Evolutionary conservation across 2,113 vertebrate genomes (phyloP).

Genomic region (Columba livia): DNA sequence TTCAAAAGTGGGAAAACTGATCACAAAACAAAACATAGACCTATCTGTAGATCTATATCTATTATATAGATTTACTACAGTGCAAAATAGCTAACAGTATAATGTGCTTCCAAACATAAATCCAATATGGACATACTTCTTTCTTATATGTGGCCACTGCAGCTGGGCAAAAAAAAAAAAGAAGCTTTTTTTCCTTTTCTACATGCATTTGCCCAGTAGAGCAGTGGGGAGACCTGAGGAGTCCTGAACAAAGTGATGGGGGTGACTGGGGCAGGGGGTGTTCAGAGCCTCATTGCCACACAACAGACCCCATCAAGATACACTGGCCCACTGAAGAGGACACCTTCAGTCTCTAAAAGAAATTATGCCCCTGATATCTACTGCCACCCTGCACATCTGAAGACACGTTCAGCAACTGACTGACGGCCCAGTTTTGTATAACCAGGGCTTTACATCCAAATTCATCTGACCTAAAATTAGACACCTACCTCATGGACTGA

Average conservation of each 20-base stretch:
- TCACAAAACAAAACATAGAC: not conserved
- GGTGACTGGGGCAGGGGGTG: not conserved
- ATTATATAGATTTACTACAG: not conserved
- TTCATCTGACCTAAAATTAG: not conserved
- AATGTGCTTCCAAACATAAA: not conserved
- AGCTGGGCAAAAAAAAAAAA: not conserved
- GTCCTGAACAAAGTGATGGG: rapidly evolving
- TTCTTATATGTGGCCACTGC: not conserved
- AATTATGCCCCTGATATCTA: not conserved
- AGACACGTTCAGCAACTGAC: not conserved
- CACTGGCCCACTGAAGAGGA: not conserved
- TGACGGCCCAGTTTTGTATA: not conserved
- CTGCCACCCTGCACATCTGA: not conserved
- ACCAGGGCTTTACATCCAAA: not conserved
- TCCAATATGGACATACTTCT: not conserved
- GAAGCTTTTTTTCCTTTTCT: not conserved
- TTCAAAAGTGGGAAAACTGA: not conserved
- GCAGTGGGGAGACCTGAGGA: not conserved
- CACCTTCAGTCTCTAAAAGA: not conserved
- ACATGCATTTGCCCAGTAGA: not conserved
- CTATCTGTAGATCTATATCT: not conserved
- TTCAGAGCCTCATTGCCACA: not conserved
- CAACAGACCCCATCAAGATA: not conserved
- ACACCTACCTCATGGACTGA: not conserved
- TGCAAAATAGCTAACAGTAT: not conserved